A percentile compares a stretch with the other conserved stretches of the same genome.
phyloP scores from a whole-genome alignment of 2,113 vertebrate genomes.

The Chlamydotis undulata region DNA sequence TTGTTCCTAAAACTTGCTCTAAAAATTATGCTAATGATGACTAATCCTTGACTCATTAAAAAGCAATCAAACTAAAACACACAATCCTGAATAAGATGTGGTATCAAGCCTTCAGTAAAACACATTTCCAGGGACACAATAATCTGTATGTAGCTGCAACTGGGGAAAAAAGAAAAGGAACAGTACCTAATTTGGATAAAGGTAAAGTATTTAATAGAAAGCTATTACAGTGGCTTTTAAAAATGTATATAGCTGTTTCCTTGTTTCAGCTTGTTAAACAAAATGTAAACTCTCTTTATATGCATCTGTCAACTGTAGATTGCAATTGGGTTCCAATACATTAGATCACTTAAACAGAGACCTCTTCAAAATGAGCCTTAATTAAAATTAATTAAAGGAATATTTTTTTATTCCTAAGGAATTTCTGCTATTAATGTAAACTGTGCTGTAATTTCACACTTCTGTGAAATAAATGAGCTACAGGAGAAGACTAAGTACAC shows the following conservation, averaged over 20 bases:
- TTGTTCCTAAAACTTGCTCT: background rate
- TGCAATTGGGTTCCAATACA: background rate
- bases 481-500: background rate
- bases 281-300: background rate
- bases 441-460: background rate
- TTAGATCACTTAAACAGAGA: background rate
- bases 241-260: background rate
- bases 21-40: slow-evolving; percentile 6
- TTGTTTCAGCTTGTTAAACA: background rate
- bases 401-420: background rate
- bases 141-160: background rate
- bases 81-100: background rate
- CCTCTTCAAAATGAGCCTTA: background rate
- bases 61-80: background rate
- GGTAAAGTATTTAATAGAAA: background rate
- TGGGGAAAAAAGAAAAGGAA: background rate
- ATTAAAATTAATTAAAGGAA: background rate
- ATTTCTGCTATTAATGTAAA: background rate
- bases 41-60: background rate
- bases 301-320: background rate
- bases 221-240: background rate
- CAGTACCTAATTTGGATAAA: background rate
- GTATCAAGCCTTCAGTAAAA: background rate
- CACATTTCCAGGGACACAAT: background rate
- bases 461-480: background rate